These are phyloP conservation scores for Capitulum mitella DNA, from an alignment of 2,888 invertebrate genomes.

Conservation along the genomic window DNA sequence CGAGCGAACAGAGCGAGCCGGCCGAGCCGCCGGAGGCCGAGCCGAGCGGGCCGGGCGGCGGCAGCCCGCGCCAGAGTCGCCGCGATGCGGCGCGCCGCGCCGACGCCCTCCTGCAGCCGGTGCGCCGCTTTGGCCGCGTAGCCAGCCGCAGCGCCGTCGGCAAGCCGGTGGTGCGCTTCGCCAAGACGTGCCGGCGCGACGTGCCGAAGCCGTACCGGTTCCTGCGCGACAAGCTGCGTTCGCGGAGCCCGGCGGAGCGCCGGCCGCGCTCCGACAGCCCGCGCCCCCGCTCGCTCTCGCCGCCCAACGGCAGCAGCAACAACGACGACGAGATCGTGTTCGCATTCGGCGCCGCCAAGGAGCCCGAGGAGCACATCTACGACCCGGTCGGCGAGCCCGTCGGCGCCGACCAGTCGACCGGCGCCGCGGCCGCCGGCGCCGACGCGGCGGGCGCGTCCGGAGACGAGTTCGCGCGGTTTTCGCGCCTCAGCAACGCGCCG, in stretches of 20 bases:
- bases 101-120: conserved; percentile 13
- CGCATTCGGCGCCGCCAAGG: not conserved
- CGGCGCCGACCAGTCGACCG: not conserved
- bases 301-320: conserved; percentile 4
- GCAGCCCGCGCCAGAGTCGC: not conserved
- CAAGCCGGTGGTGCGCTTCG: conserved; percentile 25
- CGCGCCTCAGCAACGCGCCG: not conserved
- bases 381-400: conserved; percentile 17
- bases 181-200: conserved; percentile 14
- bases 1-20: not conserved
- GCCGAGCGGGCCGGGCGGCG: not conserved
- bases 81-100: not conserved
- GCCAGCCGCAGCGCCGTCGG: conserved; percentile 23
- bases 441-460: not conserved
- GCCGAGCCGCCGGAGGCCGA: not conserved
- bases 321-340: conserved; percentile 18
- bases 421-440: not conserved
- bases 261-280: not conserved
- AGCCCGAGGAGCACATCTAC: conserved; percentile 12
- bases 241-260: not conserved
- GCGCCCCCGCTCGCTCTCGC: conserved; percentile 4
- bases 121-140: not conserved
- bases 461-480: not conserved
- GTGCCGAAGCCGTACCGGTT: conserved; percentile 20
- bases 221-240: not conserved